Base-by-base conservation (phyloP, 2,113 vertebrate genomes). In the Channa argus region DNA sequence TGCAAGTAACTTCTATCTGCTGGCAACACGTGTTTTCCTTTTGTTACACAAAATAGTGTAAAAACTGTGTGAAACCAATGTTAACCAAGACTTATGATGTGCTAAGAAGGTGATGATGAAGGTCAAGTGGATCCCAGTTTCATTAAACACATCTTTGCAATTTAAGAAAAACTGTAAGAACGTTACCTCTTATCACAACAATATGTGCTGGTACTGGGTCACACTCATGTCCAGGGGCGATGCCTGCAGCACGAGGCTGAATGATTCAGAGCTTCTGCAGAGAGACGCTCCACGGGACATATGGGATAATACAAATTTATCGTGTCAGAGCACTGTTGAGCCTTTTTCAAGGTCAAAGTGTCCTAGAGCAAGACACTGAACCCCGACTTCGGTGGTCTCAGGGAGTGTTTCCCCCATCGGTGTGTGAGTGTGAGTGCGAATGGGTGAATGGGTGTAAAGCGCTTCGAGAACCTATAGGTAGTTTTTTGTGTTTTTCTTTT, bases 181-280 rank as follows among this genome's bases (percentile, higher is more conserved):
- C 63, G 64, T 47, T 56, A 63, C 15, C 50, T 49, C 41, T 58
- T 70, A 45, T 68, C 47, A 65, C 36, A 60, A 63, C 51, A 70
- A 46, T 64, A 65, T 73, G 59, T 66, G 61, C 36, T 64, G 41
- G 76, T 75, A 63, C 59, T 66, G 55, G 67, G 41, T 63, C 15
- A 39, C 46, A 11, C 53, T 44, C 52, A 44, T 1, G 11, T 54
- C 55, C 62, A 46, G 62, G 49, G 74, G 61, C 59, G 5, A 15
- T 66, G 71, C 67, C 68, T 50, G 33, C 24, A 59, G 75, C 79
- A 70, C 39, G 62, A 62, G 49, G 44, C 58, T 72, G 39, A 56
- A 61, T 45, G 53, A 72, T 68, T 71, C 47, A 65, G 44, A 56
- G 12, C 24, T 24, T 24, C 24, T 24, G 24, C 24, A 24, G 24